phyloP scores from a whole-genome alignment of 1,140 invertebrate species.

The Megathymus violae region DNA sequence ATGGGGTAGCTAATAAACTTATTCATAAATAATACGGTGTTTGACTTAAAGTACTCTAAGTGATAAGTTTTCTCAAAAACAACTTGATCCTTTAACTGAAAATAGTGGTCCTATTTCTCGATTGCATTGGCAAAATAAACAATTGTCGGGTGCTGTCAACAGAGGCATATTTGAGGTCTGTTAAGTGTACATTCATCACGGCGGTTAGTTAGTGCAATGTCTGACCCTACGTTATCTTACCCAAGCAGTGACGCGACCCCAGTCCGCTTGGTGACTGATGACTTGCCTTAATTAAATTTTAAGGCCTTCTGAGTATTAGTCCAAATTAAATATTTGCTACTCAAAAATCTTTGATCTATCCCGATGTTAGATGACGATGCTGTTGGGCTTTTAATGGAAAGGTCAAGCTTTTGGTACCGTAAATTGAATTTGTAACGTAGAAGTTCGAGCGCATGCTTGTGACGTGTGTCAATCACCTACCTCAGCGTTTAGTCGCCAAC shows the following conservation, averaged over 20 bases:
- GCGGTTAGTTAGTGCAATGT: conserved; percentile 67
- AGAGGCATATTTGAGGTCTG: conserved; percentile 77
- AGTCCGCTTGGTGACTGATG: conserved; percentile 76
- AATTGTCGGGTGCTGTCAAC: conserved; percentile 64
- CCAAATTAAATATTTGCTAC: conserved; percentile 37
- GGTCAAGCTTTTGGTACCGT: not conserved
- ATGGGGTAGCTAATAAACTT: conserved; percentile 68
- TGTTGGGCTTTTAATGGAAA: not conserved
- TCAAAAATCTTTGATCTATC: conserved; percentile 29
- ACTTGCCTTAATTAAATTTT: conserved; percentile 80
- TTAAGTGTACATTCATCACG: conserved; percentile 76
- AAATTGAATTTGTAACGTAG: conserved; percentile 14
- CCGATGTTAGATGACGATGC: conserved; percentile 8
- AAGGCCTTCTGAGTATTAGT: conserved; percentile 48
- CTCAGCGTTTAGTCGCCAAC: conserved; percentile 34
- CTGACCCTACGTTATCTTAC: conserved; percentile 80
- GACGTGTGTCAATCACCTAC: conserved; percentile 38
- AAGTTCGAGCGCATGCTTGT: conserved; percentile 24
- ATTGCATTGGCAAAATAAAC: conserved; percentile 70
- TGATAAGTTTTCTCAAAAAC: conserved; percentile 61
- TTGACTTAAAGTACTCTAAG: conserved; percentile 52
- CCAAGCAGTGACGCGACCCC: conserved; percentile 69
- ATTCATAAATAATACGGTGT: conserved; percentile 70
- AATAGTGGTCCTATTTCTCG: conserved; percentile 42
- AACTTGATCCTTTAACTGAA: conserved; percentile 29